Percentiles rank a stretch among this genome's conserved stretches.
These are phyloP conservation scores for Drosophila histrio DNA, from an alignment of 2,888 invertebrate genomes.

Conservation along the genomic window DNA sequence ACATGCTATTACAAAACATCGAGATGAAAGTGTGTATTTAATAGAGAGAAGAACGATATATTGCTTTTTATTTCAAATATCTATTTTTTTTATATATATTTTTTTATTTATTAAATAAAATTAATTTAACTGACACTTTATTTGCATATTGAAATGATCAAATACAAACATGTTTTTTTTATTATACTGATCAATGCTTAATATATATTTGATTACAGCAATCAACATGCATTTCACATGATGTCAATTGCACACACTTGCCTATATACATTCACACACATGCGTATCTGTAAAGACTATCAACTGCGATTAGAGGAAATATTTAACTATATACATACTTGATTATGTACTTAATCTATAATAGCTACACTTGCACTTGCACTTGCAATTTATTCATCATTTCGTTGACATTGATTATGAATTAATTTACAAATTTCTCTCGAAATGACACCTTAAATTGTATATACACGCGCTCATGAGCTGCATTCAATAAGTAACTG, in stretches of 20 bases:
- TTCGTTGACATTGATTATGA: slow-evolving; percentile 56
- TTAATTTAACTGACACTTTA: slow-evolving; percentile 67
- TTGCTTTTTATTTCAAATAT: slow-evolving; percentile 9
- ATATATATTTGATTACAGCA: slow-evolving; percentile 56
- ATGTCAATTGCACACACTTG: slow-evolving; percentile 25
- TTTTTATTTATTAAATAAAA: slow-evolving; percentile 58
- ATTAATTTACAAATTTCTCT: slow-evolving; percentile 66
- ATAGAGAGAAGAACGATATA: slow-evolving; percentile 1
- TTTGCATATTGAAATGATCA: slow-evolving; percentile 57
- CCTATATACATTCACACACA: slow-evolving; percentile 26
- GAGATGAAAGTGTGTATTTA: slow-evolving; percentile 23
- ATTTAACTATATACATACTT: slow-evolving; percentile 25
- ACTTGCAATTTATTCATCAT: slow-evolving; percentile 34
- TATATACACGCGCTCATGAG: slow-evolving; percentile 69
- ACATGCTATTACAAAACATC: slow-evolving; percentile 45
- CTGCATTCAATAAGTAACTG: slow-evolving; percentile 50
- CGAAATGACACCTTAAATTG: slow-evolving; percentile 48
- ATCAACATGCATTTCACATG: slow-evolving; percentile 33
- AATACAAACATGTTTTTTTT: slow-evolving; percentile 48
- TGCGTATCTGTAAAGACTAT: slow-evolving; percentile 13
- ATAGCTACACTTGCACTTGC: slow-evolving; percentile 19
- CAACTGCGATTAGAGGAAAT: slow-evolving; percentile 36
- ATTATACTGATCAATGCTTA: slow-evolving; percentile 58
- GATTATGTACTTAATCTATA: slow-evolving; percentile 25
- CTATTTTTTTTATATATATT: neutral